These are phyloP conservation scores for Melitaea athalia DNA, from an alignment of 2,888 invertebrate genomes.

Conservation along the genomic window DNA sequence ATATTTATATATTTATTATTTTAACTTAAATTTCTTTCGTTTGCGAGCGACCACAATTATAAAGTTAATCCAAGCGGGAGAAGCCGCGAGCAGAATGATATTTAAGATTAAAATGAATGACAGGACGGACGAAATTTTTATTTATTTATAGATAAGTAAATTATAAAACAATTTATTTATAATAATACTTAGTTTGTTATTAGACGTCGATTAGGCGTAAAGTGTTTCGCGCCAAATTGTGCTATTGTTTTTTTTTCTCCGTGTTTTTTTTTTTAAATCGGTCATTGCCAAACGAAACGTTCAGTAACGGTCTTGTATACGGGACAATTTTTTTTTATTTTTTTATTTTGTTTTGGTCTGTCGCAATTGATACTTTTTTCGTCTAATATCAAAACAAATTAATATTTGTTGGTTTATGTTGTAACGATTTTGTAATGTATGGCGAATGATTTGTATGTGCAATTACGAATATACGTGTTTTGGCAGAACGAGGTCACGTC, in stretches of 20 bases:
- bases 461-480: not conserved
- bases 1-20: too few relatives aligned
- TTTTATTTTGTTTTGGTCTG: not conserved
- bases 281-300: conserved; percentile 17
- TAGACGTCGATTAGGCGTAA: conserved; percentile 26
- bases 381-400: conserved; percentile 14
- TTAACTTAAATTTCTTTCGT: too few relatives aligned
- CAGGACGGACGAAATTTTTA: not conserved
- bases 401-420: conserved; percentile 7
- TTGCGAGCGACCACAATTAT: too few relatives aligned
- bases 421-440: not conserved
- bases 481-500: not conserved
- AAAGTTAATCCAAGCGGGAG: too few relatives aligned
- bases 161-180: conserved; percentile 8
- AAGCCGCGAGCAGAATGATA: not conserved
- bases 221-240: conserved; percentile 26
- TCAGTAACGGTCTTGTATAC: conserved; percentile 6
- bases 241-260: conserved; percentile 3
- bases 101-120: not conserved
- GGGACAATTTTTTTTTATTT: not conserved
- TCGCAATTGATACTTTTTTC: conserved; percentile 11
- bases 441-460: not conserved
- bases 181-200: conserved; percentile 31
- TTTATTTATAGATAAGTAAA: conserved; percentile 11
- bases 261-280: conserved; percentile 6